Evolutionary conservation across 2,797 vertebrate genomes (phyloP).

Genomic region (Erithacus rubecula): DNA sequence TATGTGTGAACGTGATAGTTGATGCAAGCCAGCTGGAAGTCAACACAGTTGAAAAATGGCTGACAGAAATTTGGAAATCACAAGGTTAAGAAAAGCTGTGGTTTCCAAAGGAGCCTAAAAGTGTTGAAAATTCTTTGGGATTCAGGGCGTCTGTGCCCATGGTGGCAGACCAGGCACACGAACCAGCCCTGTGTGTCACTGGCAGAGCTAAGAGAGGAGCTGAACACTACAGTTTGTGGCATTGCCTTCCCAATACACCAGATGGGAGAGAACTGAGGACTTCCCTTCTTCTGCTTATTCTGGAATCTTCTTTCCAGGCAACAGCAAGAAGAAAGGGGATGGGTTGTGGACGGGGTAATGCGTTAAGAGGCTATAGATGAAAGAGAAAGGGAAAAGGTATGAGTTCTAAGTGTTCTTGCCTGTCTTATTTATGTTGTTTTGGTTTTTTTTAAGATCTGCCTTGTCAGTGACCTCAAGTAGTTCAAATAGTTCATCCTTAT

Average conservation of each 20-base stretch:
- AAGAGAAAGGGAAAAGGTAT: neutral
- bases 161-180: neutral
- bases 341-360: no score
- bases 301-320: neutral
- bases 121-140: neutral
- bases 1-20: fast-evolving
- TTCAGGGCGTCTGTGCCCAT: neutral
- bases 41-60: neutral
- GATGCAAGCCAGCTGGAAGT: neutral
- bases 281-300: neutral
- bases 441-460: neutral
- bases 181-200: neutral
- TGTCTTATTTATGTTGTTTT: neutral
- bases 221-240: neutral
- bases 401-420: neutral
- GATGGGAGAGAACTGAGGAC: neutral
- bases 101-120: neutral
- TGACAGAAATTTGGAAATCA: neutral
- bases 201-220: neutral
- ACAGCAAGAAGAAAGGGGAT: no score
- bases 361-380: neutral
- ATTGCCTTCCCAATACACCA: neutral
- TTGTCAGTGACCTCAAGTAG: neutral
- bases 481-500: neutral
- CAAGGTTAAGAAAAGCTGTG: neutral